phyloP scores from a whole-genome alignment of 2,888 invertebrate species.

The Chrysomela aeneicollis region DNA sequence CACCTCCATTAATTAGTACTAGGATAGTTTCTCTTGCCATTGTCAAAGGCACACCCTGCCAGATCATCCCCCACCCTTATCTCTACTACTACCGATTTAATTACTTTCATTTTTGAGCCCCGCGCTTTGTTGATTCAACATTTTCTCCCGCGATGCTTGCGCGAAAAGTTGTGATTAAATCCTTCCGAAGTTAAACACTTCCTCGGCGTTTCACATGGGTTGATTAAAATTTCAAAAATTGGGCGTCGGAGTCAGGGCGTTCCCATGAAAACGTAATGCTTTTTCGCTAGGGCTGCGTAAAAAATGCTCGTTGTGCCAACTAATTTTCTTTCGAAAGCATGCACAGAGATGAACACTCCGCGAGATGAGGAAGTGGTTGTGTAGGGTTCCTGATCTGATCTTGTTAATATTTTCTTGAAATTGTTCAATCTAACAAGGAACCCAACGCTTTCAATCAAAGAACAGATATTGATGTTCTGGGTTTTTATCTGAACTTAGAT shows the following conservation, averaged over 20 bases:
- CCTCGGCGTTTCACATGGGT: conserved; percentile 22
- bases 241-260: not conserved
- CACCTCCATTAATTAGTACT: not conserved
- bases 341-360: not conserved
- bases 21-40: not conserved
- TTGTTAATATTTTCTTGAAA: too few species aligned
- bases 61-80: not conserved
- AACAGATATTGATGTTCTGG: too few species aligned
- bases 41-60: conserved; percentile 7
- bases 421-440: too few species aligned
- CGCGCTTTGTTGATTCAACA: conserved; percentile 20
- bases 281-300: not conserved
- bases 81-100: conserved; percentile 13
- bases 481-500: too few species aligned
- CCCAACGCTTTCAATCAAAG: too few species aligned
- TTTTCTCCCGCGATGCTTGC: conserved; percentile 1
- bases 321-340: not conserved
- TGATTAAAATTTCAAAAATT: conserved; percentile 25
- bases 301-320: not conserved
- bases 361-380: too few species aligned
- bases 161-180: conserved; percentile 24
- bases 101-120: conserved; percentile 21
- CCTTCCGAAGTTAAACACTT: conserved; percentile 22
- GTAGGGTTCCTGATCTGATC: too few species aligned
- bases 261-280: conserved; percentile 16